These are phyloP conservation scores for Globodera ellingtonae DNA, from an alignment of 1,140 invertebrate species.

Conservation along the genomic window DNA sequence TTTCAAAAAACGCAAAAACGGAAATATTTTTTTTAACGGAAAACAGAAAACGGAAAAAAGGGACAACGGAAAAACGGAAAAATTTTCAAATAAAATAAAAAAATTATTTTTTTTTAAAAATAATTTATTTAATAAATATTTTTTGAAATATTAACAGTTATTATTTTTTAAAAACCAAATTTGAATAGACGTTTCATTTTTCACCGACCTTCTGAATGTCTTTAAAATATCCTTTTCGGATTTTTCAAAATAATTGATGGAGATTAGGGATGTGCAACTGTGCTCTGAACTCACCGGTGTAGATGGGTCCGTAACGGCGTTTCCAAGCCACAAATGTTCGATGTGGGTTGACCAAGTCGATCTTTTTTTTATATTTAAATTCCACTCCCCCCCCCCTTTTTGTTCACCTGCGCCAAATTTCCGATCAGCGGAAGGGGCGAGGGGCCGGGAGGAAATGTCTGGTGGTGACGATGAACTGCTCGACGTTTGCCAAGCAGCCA, in stretches of 20 bases:
- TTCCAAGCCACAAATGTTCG: constrained; percentile 43
- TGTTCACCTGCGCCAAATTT: constrained; percentile 29
- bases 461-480: background rate
- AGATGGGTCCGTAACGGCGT: constrained; percentile 41
- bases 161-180: no score
- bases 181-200: no score
- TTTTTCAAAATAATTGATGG: background rate
- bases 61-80: no score
- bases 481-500: background rate
- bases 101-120: no score
- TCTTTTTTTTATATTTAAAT: constrained; percentile 25
- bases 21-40: no score
- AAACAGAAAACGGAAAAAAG: no score
- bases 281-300: constrained; percentile 35
- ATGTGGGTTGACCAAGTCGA: constrained; percentile 50
- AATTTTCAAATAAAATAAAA: no score
- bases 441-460: constrained; percentile 29
- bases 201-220: no score
- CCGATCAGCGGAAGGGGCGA: constrained; percentile 36
- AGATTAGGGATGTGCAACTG: background rate
- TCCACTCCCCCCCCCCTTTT: background rate
- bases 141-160: no score
- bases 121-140: no score
- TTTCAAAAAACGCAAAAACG: no score
- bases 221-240: no score